phyloP scores from a whole-genome alignment of 2,113 vertebrate genomes.

The Cricetomys ansorgei region DNA sequence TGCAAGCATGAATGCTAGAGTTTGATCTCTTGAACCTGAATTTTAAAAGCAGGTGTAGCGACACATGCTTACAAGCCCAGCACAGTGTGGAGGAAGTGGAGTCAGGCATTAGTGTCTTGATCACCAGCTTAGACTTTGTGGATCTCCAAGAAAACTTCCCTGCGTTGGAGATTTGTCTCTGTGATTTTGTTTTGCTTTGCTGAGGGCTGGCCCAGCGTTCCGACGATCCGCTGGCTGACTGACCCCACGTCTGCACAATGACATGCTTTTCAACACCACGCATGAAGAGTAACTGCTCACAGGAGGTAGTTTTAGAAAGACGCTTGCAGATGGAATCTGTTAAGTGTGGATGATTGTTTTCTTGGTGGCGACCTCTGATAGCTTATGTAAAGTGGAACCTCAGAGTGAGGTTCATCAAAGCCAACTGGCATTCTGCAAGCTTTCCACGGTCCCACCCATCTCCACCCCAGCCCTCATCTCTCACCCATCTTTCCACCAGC shows the following conservation, averaged over 20 bases:
- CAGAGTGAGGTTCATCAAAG: background rate
- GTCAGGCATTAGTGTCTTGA: background rate
- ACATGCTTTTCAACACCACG: background rate
- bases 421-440: background rate
- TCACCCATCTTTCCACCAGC: rapidly evolving
- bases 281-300: background rate
- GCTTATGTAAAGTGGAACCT: background rate
- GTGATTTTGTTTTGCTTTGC: background rate
- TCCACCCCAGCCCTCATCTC: rapidly evolving
- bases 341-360: background rate
- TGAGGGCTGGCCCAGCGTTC: background rate
- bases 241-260: background rate
- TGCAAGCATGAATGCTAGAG: background rate
- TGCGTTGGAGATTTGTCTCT: background rate
- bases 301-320: background rate
- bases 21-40: background rate
- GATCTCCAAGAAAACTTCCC: background rate
- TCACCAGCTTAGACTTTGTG: background rate
- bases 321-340: background rate
- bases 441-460: too few species aligned
- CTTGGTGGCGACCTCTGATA: background rate
- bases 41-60: background rate
- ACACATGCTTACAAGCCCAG: background rate
- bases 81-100: background rate
- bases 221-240: background rate